A percentile compares a stretch with the other conserved stretches of the same genome.
These are phyloP conservation scores for Scaptodrosophila latifasciaeformis DNA, from an alignment of 2,888 invertebrate species.

Conservation along the genomic window DNA sequence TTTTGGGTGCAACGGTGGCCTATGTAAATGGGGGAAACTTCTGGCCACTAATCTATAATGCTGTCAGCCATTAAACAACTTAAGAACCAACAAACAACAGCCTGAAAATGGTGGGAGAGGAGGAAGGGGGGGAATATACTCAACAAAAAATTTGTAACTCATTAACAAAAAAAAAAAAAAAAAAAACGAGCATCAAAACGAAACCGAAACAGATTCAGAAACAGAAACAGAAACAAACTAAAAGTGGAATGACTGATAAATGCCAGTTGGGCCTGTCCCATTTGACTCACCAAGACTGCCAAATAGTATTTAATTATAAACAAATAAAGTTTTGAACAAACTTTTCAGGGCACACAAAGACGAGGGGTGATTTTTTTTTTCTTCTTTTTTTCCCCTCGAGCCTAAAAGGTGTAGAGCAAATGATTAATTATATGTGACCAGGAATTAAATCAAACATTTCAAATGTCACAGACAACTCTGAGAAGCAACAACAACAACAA, in stretches of 20 bases:
- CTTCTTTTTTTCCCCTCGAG: constrained; percentile 15
- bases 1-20: no score
- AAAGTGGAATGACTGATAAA: constrained; percentile 55
- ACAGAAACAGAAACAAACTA: constrained; percentile 9
- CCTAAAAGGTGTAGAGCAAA: constrained; percentile 62
- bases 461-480: constrained; percentile 41
- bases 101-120: no score
- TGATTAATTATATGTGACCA: constrained; percentile 68
- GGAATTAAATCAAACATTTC: constrained; percentile 68
- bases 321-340: no score
- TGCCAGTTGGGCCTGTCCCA: constrained; percentile 61
- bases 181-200: neutral
- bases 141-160: constrained; percentile 68
- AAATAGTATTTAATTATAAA: constrained; percentile 68
- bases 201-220: neutral
- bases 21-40: constrained; percentile 22
- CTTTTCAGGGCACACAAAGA: no score
- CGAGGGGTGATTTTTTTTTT: constrained; percentile 20
- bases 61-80: constrained; percentile 66
- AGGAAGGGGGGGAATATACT: no score
- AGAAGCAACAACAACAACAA: no score
- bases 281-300: constrained; percentile 63
- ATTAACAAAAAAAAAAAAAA: constrained; percentile 54
- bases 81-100: no score
- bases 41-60: constrained; percentile 62